Conservation (phyloP, 2,113 vertebrate species). For the Eclectus roratus region DNA sequence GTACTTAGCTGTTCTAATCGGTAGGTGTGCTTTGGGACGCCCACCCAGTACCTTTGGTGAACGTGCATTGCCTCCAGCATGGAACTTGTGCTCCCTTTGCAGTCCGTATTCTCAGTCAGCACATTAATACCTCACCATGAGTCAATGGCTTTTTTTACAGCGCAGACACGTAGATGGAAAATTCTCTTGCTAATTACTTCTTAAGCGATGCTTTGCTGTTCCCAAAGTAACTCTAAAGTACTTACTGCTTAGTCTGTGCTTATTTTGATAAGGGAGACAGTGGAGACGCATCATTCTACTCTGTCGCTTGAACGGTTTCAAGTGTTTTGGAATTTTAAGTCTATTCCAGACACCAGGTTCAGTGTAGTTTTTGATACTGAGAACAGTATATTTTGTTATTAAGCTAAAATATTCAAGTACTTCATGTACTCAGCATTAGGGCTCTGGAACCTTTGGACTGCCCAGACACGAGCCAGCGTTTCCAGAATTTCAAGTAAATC, state of each 20-base stretch:
- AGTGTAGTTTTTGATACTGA: background rate
- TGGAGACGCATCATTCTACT: background rate
- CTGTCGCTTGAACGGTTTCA: background rate
- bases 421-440: background rate
- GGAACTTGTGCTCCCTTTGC: background rate
- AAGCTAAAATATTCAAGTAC: background rate
- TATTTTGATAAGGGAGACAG: background rate
- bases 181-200: slow-evolving; percentile 9
- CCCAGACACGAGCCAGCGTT: background rate
- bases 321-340: background rate
- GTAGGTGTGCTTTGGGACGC: background rate
- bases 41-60: background rate
- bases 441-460: background rate
- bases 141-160: background rate
- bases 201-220: background rate
- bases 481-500: background rate
- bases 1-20: background rate
- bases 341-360: background rate
- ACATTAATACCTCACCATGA: background rate
- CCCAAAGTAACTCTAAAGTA: background rate
- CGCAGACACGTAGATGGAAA: background rate
- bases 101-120: background rate
- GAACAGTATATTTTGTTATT: background rate
- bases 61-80: background rate
- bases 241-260: background rate